A percentile compares a stretch with the other conserved stretches of the same genome.
Evolutionary conservation across 1,140 invertebrate genomes (phyloP).

Genomic region (Planococcus citri): DNA sequence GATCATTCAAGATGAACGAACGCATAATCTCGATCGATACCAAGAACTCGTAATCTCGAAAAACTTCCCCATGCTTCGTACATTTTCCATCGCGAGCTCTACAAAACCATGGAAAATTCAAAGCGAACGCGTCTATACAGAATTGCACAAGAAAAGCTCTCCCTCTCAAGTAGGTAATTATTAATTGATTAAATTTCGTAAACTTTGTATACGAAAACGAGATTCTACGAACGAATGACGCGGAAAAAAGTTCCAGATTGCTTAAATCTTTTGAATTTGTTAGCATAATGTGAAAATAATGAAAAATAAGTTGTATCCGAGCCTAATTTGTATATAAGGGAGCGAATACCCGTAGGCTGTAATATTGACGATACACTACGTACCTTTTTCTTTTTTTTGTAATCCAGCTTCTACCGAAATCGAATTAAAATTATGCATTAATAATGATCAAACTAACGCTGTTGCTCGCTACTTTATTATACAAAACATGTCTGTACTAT

Average conservation of each 20-base stretch:
- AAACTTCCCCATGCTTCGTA: no score
- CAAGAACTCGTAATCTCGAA: no score
- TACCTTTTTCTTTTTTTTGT: background rate
- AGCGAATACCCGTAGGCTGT: background rate
- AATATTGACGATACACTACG: background rate
- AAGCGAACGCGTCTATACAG: no score
- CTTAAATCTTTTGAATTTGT: background rate
- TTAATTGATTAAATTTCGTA: background rate
- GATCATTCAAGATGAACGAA: no score
- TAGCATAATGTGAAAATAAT: background rate
- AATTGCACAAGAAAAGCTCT: background rate
- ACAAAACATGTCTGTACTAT: no score
- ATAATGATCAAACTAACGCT: background rate
- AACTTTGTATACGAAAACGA: background rate
- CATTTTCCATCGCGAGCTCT: no score
- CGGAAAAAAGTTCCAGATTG: background rate
- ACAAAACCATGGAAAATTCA: no score
- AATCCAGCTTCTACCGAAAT: background rate
- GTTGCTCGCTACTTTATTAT: background rate
- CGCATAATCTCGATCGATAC: no score
- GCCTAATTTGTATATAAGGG: background rate
- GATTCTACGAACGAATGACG: background rate
- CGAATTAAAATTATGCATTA: conserved; percentile 8
- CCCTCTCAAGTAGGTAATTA: background rate
- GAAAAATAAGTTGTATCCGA: background rate